Evolutionary conservation across 2,888 invertebrate species (phyloP).

Genomic region (Nebria brevicollis): DNA sequence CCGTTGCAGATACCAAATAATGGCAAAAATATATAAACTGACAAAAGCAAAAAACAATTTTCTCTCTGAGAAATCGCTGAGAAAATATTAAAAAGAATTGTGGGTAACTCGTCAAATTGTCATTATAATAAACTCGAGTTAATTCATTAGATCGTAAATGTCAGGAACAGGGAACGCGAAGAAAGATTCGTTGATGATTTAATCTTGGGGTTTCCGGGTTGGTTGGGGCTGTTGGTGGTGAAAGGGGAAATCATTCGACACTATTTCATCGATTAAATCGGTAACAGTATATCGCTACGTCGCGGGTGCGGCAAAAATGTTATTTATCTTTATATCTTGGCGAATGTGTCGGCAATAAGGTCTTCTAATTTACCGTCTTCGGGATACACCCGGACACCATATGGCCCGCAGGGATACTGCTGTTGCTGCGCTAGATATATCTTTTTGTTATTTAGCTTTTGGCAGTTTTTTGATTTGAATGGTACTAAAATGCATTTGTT

Average conservation of each 20-base stretch:
- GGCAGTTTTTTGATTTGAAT: not conserved
- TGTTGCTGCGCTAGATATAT: not conserved
- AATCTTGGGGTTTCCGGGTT: slow-evolving; percentile 22
- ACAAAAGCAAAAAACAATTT: not conserved
- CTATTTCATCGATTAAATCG: slow-evolving; percentile 46
- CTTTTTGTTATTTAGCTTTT: not conserved
- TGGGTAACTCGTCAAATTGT: slow-evolving; percentile 17
- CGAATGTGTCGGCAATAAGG: slow-evolving; percentile 38
- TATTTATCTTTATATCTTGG: slow-evolving; percentile 43
- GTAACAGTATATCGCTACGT: slow-evolving; percentile 9
- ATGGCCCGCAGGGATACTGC: not conserved
- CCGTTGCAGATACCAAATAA: not conserved
- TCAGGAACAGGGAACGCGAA: slow-evolving; percentile 24
- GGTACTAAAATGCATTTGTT: not conserved
- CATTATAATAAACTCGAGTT: slow-evolving; percentile 44
- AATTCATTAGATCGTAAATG: slow-evolving; percentile 45
- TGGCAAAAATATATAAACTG: not conserved
- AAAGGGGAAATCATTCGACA: slow-evolving; percentile 17
- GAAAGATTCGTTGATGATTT: slow-evolving; percentile 43
- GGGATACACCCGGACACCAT: not conserved
- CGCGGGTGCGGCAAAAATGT: slow-evolving; percentile 13
- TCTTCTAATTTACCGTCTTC: slow-evolving; percentile 35
- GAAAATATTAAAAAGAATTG: slow-evolving; percentile 12
- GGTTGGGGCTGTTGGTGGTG: not conserved
- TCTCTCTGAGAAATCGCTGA: not conserved